Conservation (phyloP, 2,113 vertebrate genomes). For the Melierax canorus region DNA sequence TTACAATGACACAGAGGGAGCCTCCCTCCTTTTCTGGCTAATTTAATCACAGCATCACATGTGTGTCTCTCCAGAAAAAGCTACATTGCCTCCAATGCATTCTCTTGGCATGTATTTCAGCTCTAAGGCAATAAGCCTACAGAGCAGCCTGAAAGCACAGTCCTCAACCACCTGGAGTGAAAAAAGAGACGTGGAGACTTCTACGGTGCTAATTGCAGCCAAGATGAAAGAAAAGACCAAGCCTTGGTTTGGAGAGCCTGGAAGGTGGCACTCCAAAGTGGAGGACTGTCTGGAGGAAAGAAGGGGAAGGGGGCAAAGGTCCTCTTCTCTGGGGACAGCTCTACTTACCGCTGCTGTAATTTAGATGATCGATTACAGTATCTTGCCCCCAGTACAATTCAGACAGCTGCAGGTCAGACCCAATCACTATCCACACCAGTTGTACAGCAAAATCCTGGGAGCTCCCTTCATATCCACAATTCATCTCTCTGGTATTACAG, state of each 20-base stretch:
- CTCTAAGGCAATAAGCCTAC: not conserved
- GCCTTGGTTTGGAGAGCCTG: not conserved
- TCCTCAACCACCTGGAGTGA: not conserved
- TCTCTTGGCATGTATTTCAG: not conserved
- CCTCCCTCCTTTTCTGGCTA: not conserved
- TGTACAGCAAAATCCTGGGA: not conserved
- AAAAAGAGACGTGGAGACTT: fast-evolving
- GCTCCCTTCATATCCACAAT: not conserved
- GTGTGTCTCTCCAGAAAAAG: not conserved
- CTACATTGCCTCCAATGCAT: not conserved
- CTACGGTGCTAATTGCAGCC: not conserved
- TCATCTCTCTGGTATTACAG: not conserved
- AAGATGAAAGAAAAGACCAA: not conserved
- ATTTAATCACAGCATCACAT: not conserved
- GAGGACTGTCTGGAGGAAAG: not conserved
- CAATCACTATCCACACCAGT: not conserved
- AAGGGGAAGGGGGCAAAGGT: not conserved
- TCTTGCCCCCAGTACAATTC: not conserved
- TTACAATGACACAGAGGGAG: not conserved
- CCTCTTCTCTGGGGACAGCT: not conserved
- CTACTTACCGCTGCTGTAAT: not conserved
- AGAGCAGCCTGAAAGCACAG: not conserved
- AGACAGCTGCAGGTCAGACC: not conserved
- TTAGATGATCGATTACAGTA: not conserved
- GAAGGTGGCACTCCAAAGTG: not conserved